Conservation (phyloP, 2,888 invertebrate species). For the Conus canariensis region DNA sequence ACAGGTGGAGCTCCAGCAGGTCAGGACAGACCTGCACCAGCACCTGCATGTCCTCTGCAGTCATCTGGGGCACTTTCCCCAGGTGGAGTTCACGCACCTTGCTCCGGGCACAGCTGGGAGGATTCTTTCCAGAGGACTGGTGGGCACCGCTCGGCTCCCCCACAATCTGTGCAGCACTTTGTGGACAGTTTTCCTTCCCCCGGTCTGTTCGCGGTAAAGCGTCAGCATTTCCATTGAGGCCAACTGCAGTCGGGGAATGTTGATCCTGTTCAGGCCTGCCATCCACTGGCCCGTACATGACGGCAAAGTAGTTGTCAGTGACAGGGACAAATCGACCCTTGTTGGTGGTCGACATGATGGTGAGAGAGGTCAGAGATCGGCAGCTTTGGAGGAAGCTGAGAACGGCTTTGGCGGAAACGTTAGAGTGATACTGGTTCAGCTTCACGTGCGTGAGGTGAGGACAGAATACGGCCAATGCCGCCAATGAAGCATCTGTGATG, state of each 20-base stretch:
- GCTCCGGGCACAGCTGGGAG: neutral
- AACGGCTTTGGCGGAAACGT: neutral
- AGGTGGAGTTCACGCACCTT: neutral
- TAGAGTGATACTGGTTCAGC: neutral
- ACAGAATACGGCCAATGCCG: neutral
- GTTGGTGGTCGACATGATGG: neutral
- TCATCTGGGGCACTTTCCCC: neutral
- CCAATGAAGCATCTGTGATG: neutral
- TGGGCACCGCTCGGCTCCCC: too few relatives aligned
- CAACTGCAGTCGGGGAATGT: too few relatives aligned
- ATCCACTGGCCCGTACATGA: too few relatives aligned
- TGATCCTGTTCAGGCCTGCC: too few relatives aligned
- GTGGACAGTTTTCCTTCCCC: too few relatives aligned
- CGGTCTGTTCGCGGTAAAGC: too few relatives aligned
- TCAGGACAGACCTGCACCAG: neutral
- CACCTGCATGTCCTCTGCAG: neutral
- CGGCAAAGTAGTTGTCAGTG: neutral
- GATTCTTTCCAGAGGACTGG: too few relatives aligned
- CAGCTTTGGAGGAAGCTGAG: neutral
- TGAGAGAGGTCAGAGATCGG: neutral
- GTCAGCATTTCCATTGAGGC: too few relatives aligned
- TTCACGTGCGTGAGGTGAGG: neutral
- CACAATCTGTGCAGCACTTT: too few relatives aligned
- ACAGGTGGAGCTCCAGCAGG: neutral
- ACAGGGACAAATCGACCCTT: neutral